phyloP scores from a whole-genome alignment of 2,113 vertebrate genomes.

The Centropus bengalensis region DNA sequence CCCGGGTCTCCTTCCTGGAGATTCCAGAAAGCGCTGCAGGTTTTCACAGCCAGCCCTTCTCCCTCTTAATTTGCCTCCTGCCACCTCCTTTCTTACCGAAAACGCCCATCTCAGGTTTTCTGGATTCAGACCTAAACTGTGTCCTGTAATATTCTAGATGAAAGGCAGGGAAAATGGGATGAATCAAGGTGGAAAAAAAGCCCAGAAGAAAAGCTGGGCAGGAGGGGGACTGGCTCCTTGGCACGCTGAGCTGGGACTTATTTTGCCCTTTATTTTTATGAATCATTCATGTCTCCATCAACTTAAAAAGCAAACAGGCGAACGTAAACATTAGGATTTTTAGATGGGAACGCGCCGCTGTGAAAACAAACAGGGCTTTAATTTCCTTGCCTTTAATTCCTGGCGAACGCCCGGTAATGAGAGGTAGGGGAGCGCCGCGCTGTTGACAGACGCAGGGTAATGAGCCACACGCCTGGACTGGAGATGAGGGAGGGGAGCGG shows the following conservation, averaged over 20 bases:
- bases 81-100: fast-evolving
- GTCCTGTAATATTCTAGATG: fast-evolving
- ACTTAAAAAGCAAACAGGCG: conserved; percentile 15
- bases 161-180: background rate
- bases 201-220: background rate
- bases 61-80: background rate
- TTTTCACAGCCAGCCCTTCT: background rate
- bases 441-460: background rate
- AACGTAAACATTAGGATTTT: conserved; percentile 27
- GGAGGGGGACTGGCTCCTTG: background rate
- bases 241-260: background rate
- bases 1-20: background rate
- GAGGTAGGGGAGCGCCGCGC: background rate
- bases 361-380: conserved; percentile 27
- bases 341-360: background rate
- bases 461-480: background rate
- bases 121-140: fast-evolving
- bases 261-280: background rate
- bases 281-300: conserved; percentile 36
- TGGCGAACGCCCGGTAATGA: conserved; percentile 5
- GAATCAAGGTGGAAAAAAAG: fast-evolving
- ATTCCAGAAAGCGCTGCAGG: background rate
- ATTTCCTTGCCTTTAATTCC: conserved; percentile 22
- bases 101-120: background rate
- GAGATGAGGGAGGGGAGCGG: background rate